Conservation (phyloP, 2,113 vertebrate genomes). For the Monopterus albus region DNA sequence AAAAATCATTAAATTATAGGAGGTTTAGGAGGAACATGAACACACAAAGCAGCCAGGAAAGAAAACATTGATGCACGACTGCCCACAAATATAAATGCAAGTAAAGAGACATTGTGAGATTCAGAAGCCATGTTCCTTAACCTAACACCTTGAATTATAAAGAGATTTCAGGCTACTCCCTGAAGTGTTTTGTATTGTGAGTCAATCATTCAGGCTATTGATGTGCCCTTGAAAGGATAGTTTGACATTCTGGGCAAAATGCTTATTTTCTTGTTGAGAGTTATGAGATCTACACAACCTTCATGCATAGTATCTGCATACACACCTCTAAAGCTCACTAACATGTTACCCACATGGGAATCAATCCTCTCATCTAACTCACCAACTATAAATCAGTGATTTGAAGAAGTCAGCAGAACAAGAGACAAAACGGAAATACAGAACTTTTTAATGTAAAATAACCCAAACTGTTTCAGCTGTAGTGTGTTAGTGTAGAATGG, state of each 20-base stretch:
- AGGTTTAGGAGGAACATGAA: neutral
- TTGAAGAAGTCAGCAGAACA: no score
- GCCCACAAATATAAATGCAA: constrained; percentile 2
- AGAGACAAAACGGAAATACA: neutral
- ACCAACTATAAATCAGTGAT: neutral
- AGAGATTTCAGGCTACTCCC: neutral
- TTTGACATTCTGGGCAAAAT: no score
- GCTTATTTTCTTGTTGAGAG: no score
- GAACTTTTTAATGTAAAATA: neutral
- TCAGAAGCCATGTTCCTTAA: neutral
- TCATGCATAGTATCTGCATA: no score
- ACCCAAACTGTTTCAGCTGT: neutral
- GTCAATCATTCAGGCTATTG: neutral
- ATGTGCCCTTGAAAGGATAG: neutral
- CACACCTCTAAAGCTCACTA: neutral
- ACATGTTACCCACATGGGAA: no score
- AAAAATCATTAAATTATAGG: constrained; percentile 25
- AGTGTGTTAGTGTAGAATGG: neutral
- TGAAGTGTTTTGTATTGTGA: neutral
- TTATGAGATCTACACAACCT: no score
- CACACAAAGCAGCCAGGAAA: neutral
- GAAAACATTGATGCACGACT: neutral
- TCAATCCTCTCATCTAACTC: no score
- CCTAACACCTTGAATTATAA: neutral
- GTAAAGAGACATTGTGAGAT: neutral